phyloP scores from a whole-genome alignment of 1,140 invertebrate genomes.

The Drosophila equinoxialis region DNA sequence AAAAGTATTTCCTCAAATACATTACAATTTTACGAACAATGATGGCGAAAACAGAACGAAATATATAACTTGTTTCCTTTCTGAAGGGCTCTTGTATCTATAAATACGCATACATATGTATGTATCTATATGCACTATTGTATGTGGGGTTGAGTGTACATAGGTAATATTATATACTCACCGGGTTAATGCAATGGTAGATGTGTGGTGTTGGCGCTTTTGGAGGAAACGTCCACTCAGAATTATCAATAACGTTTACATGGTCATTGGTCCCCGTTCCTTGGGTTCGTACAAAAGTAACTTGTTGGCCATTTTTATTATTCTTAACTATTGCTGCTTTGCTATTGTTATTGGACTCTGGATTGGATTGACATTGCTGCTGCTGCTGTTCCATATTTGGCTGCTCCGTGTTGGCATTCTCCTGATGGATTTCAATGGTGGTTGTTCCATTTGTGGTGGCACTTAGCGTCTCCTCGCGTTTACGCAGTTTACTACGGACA shows the following conservation, averaged over 20 bases:
- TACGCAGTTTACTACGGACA: slow-evolving; percentile 93
- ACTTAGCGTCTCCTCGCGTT: slow-evolving; percentile 89
- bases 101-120: not conserved
- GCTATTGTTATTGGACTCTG: slow-evolving; percentile 35
- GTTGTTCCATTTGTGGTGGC: slow-evolving; percentile 83
- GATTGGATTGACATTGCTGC: slow-evolving; percentile 27
- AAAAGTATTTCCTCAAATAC: no score
- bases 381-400: slow-evolving; percentile 32
- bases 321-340: slow-evolving; percentile 20
- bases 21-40: no score
- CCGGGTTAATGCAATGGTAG: slow-evolving; percentile 91
- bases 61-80: not conserved
- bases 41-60: not conserved
- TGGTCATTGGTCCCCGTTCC: slow-evolving; percentile 47
- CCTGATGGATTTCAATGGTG: slow-evolving; percentile 87
- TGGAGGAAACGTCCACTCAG: slow-evolving; percentile 90
- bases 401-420: slow-evolving; percentile 82
- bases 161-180: slow-evolving; percentile 81
- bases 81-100: not conserved
- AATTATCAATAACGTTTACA: slow-evolving; percentile 31
- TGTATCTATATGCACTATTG: no score
- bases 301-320: slow-evolving; percentile 56
- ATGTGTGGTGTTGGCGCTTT: slow-evolving; percentile 88
- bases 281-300: slow-evolving; percentile 60
- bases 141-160: no score